These are phyloP conservation scores for Periphyllus acericola DNA, from an alignment of 2,888 invertebrate genomes.

Conservation along the genomic window DNA sequence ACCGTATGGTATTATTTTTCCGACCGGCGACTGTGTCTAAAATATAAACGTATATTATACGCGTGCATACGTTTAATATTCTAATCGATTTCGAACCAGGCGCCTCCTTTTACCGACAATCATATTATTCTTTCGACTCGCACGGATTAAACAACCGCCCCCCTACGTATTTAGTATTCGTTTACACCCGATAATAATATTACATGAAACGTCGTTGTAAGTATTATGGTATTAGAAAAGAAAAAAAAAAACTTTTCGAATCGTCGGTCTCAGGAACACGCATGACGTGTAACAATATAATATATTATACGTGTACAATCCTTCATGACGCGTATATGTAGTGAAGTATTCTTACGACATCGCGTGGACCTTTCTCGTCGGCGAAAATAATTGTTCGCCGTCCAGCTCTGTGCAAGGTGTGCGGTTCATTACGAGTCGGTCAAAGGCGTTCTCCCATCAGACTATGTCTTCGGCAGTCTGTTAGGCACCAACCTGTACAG, in stretches of 20 bases:
- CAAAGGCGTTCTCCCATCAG: not conserved
- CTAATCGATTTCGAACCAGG: slow-evolving; percentile 54
- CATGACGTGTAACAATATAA: too few relatives aligned
- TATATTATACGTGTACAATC: too few relatives aligned
- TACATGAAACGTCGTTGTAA: not conserved
- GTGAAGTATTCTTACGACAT: not conserved
- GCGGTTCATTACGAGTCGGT: not conserved
- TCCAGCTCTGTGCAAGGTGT: not conserved
- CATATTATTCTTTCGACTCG: slow-evolving; percentile 25
- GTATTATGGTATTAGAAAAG: not conserved
- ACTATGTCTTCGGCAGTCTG: not conserved
- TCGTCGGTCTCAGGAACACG: not conserved
- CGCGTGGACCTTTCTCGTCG: not conserved
- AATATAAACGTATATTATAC: not conserved
- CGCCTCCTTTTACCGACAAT: slow-evolving; percentile 49
- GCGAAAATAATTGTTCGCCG: not conserved
- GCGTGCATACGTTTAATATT: slow-evolving; percentile 27
- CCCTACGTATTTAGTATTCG: slow-evolving; percentile 4
- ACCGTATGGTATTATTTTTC: slow-evolving; percentile 35
- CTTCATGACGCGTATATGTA: not conserved
- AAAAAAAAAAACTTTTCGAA: not conserved
- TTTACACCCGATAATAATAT: not conserved
- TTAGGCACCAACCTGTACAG: not conserved
- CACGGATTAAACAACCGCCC: slow-evolving; percentile 5
- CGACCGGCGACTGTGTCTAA: slow-evolving; percentile 1